phyloP scores from a whole-genome alignment of 2,888 invertebrate species.

The Hymenopus coronatus region DNA sequence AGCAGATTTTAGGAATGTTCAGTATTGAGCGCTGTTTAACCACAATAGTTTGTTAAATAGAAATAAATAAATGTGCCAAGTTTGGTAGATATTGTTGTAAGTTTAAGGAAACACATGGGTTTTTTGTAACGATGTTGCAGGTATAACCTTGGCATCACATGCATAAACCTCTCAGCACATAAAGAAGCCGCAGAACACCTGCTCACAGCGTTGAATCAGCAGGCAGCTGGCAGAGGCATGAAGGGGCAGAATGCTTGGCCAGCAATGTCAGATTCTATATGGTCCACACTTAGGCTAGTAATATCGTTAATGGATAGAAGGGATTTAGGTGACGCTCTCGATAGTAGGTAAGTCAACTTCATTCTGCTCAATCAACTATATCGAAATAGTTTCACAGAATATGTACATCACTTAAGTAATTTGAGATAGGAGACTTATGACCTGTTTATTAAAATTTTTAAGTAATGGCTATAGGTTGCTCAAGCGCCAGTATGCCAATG shows the following conservation, averaged over 20 bases:
- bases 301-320: slow-evolving; percentile 68
- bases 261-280: slow-evolving; percentile 86
- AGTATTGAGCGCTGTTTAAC: no score
- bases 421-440: no score
- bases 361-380: no score
- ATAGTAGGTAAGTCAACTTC: slow-evolving; percentile 52
- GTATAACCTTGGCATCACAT: slow-evolving; percentile 27
- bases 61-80: no score
- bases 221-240: slow-evolving; percentile 68
- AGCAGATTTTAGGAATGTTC: no score
- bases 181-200: slow-evolving; percentile 92
- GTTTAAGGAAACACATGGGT: background rate
- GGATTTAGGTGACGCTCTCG: slow-evolving; percentile 55
- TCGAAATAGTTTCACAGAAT: no score
- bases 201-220: slow-evolving; percentile 87
- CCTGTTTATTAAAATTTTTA: no score
- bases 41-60: no score
- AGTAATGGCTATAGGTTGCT: no score
- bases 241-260: slow-evolving; percentile 42
- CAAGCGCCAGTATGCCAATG: no score
- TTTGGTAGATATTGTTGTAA: no score
- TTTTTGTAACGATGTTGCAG: slow-evolving; percentile 54
- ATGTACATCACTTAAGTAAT: no score
- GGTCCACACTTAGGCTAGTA: slow-evolving; percentile 89
- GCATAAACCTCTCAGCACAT: slow-evolving; percentile 1